These are phyloP conservation scores for Mythimna albipuncta DNA, from an alignment of 2,888 invertebrate species.

Conservation along the genomic window DNA sequence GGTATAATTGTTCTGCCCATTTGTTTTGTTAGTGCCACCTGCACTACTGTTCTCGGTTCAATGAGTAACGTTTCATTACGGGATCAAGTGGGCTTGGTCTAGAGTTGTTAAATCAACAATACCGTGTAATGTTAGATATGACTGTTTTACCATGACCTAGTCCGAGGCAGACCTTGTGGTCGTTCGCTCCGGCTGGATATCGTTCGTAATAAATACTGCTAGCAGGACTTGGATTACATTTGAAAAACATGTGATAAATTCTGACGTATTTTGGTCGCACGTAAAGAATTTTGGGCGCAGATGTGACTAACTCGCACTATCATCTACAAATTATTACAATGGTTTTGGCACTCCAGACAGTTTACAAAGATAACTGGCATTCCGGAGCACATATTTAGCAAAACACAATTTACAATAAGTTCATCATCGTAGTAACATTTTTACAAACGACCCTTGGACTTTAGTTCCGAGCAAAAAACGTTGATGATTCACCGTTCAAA, in stretches of 20 bases:
- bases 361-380: not conserved
- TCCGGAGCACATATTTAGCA: not conserved
- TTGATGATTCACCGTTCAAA: constrained; percentile 18
- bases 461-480: not conserved
- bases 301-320: not conserved
- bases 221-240: constrained; percentile 27
- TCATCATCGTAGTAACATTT: not conserved
- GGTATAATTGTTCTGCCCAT: constrained; percentile 49
- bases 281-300: not conserved
- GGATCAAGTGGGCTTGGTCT: constrained; percentile 49
- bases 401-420: not conserved
- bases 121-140: constrained; percentile 50
- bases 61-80: constrained; percentile 40
- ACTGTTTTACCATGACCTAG: constrained; percentile 51
- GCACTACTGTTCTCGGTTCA: constrained; percentile 51
- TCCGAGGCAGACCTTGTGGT: constrained; percentile 49
- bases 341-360: not conserved
- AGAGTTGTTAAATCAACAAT: constrained; percentile 55
- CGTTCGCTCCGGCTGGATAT: constrained; percentile 39
- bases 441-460: constrained; percentile 3
- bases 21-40: constrained; percentile 57
- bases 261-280: constrained; percentile 18
- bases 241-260: constrained; percentile 20
- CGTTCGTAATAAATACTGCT: constrained; percentile 46
- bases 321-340: constrained; percentile 3